phyloP scores from a whole-genome alignment of 1,140 invertebrate genomes.

The Heliconius himera region DNA sequence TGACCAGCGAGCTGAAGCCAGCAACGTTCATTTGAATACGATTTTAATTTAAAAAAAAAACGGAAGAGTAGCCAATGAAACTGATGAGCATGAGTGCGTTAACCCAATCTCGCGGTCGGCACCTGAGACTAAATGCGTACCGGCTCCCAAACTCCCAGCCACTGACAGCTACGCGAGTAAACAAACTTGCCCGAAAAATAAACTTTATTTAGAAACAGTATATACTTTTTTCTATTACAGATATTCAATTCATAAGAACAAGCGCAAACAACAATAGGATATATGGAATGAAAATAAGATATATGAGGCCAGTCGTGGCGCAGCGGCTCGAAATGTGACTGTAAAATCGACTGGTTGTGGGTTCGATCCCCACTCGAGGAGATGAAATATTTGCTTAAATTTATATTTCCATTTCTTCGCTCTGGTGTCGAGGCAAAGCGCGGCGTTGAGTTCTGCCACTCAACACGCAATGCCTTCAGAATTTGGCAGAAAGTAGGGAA shows the following conservation, averaged over 20 bases:
- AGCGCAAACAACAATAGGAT: neutral
- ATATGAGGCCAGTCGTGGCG: no score
- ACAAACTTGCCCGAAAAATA: slow-evolving; percentile 55
- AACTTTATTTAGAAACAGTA: slow-evolving; percentile 35
- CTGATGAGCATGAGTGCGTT: slow-evolving; percentile 57
- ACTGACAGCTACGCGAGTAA: slow-evolving; percentile 55
- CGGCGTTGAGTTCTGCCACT: no score
- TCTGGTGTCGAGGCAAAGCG: no score
- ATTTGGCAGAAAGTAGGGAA: no score
- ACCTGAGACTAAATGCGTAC: slow-evolving; percentile 62
- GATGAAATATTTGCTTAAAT: no score
- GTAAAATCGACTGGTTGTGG: no score
- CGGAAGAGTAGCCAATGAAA: slow-evolving; percentile 37
- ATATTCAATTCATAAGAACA: slow-evolving; percentile 23
- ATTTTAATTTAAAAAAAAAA: slow-evolving; percentile 29
- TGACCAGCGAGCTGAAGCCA: slow-evolving; percentile 18
- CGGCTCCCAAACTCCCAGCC: slow-evolving; percentile 46
- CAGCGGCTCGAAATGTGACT: no score
- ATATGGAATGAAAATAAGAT: neutral
- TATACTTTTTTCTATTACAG: slow-evolving; percentile 24
- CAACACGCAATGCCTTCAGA: no score
- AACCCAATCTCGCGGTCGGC: slow-evolving; percentile 52
- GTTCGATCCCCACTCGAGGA: no score
- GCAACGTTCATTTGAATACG: slow-evolving; percentile 31
- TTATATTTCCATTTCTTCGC: no score